Conservation (phyloP, 2,797 vertebrate genomes). For the Hozukius guyotensis region DNA sequence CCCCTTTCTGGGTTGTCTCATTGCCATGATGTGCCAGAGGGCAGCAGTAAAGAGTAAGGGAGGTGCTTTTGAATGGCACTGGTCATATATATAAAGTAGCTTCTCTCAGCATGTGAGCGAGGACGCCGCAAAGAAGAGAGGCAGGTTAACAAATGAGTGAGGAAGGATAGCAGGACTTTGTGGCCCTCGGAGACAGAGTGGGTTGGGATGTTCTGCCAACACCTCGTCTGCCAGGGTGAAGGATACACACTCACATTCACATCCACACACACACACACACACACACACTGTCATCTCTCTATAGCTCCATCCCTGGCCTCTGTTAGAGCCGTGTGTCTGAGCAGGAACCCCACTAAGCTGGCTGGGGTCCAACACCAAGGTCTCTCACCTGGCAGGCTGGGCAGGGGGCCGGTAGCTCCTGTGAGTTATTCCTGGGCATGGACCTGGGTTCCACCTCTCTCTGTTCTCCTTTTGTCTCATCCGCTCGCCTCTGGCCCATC, state of each 20-base stretch:
- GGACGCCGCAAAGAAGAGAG: constrained; percentile 57
- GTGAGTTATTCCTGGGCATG: constrained; percentile 78
- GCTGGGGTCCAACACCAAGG: constrained; percentile 79
- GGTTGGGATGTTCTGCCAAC: constrained; percentile 72
- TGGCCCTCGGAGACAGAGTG: constrained; percentile 71
- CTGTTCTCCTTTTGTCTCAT: constrained; percentile 66
- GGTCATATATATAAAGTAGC: constrained; percentile 58
- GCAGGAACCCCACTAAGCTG: constrained; percentile 80
- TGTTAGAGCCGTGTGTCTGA: constrained; percentile 61
- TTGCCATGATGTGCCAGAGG: constrained; percentile 40
- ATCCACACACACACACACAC: constrained; percentile 13
- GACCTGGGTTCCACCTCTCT: constrained; percentile 62
- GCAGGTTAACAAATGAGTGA: constrained; percentile 75
- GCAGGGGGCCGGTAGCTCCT: constrained; percentile 67
- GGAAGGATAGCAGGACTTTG: constrained; percentile 65
- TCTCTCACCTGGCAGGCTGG: constrained; percentile 81
- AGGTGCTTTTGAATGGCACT: constrained; percentile 56
- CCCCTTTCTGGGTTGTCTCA: constrained; percentile 30
- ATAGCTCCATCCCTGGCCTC: constrained; percentile 58
- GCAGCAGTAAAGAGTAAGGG: constrained; percentile 24
- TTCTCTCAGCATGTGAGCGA: constrained; percentile 60
- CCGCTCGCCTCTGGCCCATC: constrained; percentile 55
- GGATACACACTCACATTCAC: constrained; percentile 65
- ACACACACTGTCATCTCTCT: constrained; percentile 63
- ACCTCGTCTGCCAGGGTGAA: constrained; percentile 79